Conservation (phyloP, 2,113 vertebrate genomes). For the Solea solea region DNA sequence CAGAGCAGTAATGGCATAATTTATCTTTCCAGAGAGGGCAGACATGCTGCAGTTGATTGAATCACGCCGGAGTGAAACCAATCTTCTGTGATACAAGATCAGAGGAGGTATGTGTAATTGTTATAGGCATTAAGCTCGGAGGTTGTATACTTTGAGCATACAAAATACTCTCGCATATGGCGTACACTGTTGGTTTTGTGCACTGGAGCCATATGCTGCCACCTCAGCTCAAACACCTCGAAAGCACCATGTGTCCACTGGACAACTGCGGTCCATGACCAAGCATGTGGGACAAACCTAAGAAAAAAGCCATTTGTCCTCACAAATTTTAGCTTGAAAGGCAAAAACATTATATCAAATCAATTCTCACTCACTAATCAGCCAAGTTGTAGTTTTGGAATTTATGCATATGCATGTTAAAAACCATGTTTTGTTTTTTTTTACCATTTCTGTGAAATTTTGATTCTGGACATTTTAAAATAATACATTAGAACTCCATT, state of each 20-base stretch:
- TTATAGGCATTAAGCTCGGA: constrained; percentile 53
- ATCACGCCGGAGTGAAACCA: constrained; percentile 59
- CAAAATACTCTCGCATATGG: constrained; percentile 61
- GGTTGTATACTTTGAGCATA: constrained; percentile 33
- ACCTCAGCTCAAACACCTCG: constrained; percentile 38
- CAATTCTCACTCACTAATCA: too few relatives aligned
- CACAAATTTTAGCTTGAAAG: too few relatives aligned
- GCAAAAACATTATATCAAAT: too few relatives aligned
- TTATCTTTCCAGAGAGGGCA: constrained; percentile 66
- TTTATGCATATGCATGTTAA: background rate
- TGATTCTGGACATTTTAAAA: too few relatives aligned
- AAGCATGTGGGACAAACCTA: too few relatives aligned
- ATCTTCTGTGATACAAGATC: constrained; percentile 61
- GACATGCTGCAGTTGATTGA: constrained; percentile 58
- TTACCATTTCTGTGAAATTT: too few relatives aligned
- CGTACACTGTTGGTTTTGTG: constrained; percentile 39
- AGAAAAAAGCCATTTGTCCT: background rate
- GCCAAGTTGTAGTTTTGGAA: background rate
- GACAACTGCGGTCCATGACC: constrained; percentile 23
- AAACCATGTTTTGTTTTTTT: background rate
- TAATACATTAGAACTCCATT: too few relatives aligned
- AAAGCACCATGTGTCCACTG: constrained; percentile 19
- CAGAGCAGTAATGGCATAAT: constrained; percentile 59
- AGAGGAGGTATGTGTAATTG: constrained; percentile 64
- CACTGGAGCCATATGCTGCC: constrained; percentile 52